phyloP scores from a whole-genome alignment of 2,113 vertebrate genomes.

The human region DNA sequence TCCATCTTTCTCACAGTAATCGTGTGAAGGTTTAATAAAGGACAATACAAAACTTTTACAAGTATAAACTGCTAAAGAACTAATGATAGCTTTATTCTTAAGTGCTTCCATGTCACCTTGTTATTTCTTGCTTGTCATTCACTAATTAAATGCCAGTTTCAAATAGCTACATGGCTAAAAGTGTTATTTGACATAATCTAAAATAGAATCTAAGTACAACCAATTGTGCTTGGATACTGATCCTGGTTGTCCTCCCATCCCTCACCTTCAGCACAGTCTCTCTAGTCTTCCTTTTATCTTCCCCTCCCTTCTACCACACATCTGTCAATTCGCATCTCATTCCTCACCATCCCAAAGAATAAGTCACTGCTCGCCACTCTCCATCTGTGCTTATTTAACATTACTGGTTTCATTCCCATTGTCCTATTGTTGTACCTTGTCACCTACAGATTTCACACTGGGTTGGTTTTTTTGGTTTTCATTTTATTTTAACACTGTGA shows the following conservation, averaged over 20 bases:
- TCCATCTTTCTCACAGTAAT: conserved; percentile 35
- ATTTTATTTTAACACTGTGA: not conserved
- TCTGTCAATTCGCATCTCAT: not conserved
- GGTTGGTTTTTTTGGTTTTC: not conserved
- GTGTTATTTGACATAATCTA: conserved; percentile 60
- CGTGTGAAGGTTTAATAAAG: conserved; percentile 51
- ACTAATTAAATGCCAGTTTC: conserved; percentile 66
- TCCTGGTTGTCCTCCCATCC: not conserved
- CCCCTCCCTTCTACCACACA: not conserved
- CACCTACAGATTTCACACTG: not conserved
- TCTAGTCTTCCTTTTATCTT: not conserved
- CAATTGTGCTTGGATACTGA: not conserved
- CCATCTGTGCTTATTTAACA: not conserved
- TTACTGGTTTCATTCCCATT: not conserved
- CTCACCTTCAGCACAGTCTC: not conserved
- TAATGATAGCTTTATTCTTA: conserved; percentile 44
- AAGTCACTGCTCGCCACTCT: not conserved
- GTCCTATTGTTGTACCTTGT: not conserved
- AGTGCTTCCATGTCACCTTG: not conserved
- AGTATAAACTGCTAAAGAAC: conserved; percentile 32
- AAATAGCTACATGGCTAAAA: conserved; percentile 4
- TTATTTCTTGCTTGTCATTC: conserved; percentile 50
- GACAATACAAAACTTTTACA: conserved; percentile 15
- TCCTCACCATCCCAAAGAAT: not conserved
- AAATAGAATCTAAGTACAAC: conserved; percentile 66